Conservation (phyloP, 2,113 vertebrate genomes). For the Rhinogobius similis region DNA sequence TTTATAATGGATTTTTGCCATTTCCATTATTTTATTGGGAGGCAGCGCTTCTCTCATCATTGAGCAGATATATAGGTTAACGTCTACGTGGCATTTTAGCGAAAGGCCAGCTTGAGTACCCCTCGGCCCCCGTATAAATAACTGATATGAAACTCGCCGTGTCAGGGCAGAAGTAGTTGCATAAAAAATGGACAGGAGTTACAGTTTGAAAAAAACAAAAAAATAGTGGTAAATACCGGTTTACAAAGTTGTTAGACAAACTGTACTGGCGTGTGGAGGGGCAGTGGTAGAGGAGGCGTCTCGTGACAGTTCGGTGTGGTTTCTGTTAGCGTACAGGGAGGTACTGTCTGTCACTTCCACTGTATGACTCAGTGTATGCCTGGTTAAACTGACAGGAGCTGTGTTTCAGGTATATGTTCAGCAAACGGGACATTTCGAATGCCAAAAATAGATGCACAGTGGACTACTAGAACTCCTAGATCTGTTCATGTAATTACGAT, state of each 20-base stretch:
- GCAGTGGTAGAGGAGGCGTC: not conserved
- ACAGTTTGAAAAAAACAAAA: not conserved
- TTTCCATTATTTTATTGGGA: constrained; percentile 70
- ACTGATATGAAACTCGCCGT: constrained; percentile 68
- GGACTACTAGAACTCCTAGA: too few relatives aligned
- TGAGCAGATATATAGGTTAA: constrained; percentile 79
- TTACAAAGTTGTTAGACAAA: not conserved
- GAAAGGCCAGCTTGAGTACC: constrained; percentile 75
- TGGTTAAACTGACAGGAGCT: not conserved
- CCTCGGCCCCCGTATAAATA: constrained; percentile 66
- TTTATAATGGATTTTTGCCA: constrained; percentile 72
- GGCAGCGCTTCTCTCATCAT: constrained; percentile 62
- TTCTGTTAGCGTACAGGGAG: not conserved
- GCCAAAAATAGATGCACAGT: not conserved
- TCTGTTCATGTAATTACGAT: too few relatives aligned
- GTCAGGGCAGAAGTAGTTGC: constrained; percentile 12
- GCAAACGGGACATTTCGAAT: not conserved
- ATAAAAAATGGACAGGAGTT: not conserved
- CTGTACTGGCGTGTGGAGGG: not conserved
- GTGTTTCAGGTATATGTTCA: not conserved
- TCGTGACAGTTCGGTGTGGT: not conserved
- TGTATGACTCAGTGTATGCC: not conserved
- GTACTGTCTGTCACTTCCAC: not conserved
- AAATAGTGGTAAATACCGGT: not conserved
- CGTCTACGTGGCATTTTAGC: constrained; percentile 79